Evolutionary conservation across 2,888 invertebrate species (phyloP), one percentile per base, ranked within the genome.

Genomic region (Mechanitis mazaeus): DNA sequence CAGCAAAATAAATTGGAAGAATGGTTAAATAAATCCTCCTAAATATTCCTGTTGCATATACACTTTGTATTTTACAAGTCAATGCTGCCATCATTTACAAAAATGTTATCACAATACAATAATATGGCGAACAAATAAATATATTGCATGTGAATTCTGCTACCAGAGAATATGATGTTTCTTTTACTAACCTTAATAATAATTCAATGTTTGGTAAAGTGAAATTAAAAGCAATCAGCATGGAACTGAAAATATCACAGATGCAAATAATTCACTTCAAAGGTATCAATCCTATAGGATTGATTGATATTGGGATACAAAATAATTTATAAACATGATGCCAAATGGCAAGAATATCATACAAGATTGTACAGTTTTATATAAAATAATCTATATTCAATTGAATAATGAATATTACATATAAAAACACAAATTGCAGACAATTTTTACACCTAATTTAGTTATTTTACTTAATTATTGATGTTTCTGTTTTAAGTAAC

Each of bases 221-320:
- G 81, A 84, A 78, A 74, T 76, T 77, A 80, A 77, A 70, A 78
- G 79, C 83, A 81, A 76, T 82, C 85, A 87, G 85, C 75, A 81
- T 72, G 55, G 75, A 77, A 87, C 86, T 86, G 84, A 80, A 77
- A 85, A 84, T 90, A 90, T 89, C 89, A 89, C 89, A 89, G 88
- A 64, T 66, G 61, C 68, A 68, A 68, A 68, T 68, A 68, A 66
- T 63, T 68, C 66, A 66, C 68, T 66, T 62, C 9, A 42, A 42
- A 9, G 9, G 42, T 42, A 33, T 55, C 58, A 58, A 59, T 33
- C n/a, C 28, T 35, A 64, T n/a, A n/a, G n/a, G n/a, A n/a, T n/a
- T n/a, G n/a, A n/a, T n/a, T n/a, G n/a, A n/a, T 56, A 54, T 56
- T 47, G 62, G 60, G 38, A 31, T 60, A 45, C 54, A 38, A 60